Percentiles rank a stretch among this genome's conserved stretches.
phyloP scores from a whole-genome alignment of 2,113 vertebrate genomes.

The Marmota flaviventris region DNA sequence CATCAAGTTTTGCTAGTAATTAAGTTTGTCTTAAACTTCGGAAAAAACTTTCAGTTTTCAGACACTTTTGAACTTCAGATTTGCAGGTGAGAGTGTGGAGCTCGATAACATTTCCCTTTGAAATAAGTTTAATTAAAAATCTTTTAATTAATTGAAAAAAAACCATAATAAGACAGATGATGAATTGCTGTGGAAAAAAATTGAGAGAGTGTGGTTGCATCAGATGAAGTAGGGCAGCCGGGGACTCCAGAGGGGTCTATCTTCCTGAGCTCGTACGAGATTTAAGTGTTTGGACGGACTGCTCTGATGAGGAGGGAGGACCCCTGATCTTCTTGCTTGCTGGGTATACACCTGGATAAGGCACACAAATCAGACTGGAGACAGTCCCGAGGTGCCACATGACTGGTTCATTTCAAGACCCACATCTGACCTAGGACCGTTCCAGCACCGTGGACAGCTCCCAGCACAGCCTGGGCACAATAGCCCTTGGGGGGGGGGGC shows the following conservation, averaged over 20 bases:
- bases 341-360: neutral
- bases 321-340: neutral
- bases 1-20: constrained; percentile 10
- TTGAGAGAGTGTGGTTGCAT: neutral
- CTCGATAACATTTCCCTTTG: neutral
- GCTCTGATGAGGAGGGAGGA: neutral
- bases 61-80: neutral
- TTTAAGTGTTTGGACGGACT: neutral
- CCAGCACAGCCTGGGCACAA: too few relatives aligned
- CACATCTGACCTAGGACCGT: rapidly evolving
- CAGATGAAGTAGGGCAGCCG: neutral
- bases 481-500: neutral
- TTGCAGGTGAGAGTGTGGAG: neutral
- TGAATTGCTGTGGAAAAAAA: neutral
- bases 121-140: neutral
- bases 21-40: constrained; percentile 44
- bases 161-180: neutral
- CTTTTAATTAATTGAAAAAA: neutral
- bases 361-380: neutral
- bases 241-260: neutral
- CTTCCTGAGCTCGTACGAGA: neutral
- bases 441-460: neutral
- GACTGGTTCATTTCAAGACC: neutral
- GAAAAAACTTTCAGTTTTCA: neutral
- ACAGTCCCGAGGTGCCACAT: neutral